Conservation (phyloP, 2,888 invertebrate genomes). For the Polydrusus pterygomalis region DNA sequence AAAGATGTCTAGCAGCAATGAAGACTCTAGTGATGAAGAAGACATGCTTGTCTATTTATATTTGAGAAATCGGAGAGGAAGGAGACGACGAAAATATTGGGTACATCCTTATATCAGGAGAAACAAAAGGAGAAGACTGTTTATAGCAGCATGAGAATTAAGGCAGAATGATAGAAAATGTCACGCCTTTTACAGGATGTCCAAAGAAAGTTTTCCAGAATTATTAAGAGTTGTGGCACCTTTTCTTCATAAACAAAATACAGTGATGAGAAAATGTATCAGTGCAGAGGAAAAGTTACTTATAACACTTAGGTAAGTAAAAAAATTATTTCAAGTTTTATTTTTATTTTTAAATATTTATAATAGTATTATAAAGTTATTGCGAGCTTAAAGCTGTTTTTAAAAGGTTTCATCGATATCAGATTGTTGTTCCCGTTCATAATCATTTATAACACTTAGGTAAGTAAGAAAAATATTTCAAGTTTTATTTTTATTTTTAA, state of each 20-base stretch:
- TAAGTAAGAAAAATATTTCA: neutral
- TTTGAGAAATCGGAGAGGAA: neutral
- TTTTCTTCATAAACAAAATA: neutral
- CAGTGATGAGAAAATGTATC: neutral
- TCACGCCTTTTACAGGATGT: neutral
- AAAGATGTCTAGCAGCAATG: neutral
- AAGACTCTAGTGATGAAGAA: neutral
- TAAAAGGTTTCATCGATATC: neutral
- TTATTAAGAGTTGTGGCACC: neutral
- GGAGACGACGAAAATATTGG: conserved; percentile 8
- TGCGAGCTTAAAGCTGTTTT: neutral
- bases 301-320: too few species aligned
- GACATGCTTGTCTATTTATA: conserved; percentile 1
- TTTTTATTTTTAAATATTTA: neutral
- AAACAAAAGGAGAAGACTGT: neutral
- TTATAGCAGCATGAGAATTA: neutral
- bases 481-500: neutral
- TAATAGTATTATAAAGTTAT: neutral
- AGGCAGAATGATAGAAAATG: neutral
- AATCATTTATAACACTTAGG: neutral
- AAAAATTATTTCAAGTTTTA: neutral
- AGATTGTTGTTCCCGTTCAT: conserved; percentile 1
- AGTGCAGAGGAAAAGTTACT: neutral
- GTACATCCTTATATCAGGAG: neutral
- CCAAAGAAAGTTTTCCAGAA: neutral